Evolutionary conservation across 2,888 invertebrate genomes (phyloP).

Genomic region (Hemithea aestivaria): DNA sequence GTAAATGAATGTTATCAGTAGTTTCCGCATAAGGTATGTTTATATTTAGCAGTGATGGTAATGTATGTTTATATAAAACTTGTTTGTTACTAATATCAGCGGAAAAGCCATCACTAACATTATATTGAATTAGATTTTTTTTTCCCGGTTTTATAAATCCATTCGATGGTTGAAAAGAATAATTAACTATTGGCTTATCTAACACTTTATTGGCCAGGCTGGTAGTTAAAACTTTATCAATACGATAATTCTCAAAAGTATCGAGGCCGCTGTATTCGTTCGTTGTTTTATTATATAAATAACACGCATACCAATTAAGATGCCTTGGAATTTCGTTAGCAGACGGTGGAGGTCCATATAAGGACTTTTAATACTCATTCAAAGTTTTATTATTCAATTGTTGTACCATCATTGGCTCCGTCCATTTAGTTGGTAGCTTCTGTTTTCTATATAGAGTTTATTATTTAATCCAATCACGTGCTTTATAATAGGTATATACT

Average conservation of each 20-base stretch:
- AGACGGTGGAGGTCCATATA: background rate
- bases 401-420: slow-evolving; percentile 3
- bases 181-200: background rate
- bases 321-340: slow-evolving; percentile 6
- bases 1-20: too few relatives aligned
- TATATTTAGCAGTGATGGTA: background rate
- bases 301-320: slow-evolving; percentile 5
- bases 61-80: background rate
- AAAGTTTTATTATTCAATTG: too few relatives aligned
- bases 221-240: background rate
- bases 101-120: slow-evolving; percentile 1
- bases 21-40: background rate
- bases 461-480: slow-evolving; percentile 5
- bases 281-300: slow-evolving; percentile 2
- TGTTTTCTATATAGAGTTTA: background rate
- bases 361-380: background rate
- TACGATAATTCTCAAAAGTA: background rate
- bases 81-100: slow-evolving; percentile 3
- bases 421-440: background rate
- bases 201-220: background rate
- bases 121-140: slow-evolving; percentile 1
- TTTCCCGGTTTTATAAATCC: slow-evolving; percentile 9
- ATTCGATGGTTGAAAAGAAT: slow-evolving; percentile 5
- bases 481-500: slow-evolving; percentile 10
- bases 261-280: background rate